A percentile compares a stretch with the other conserved stretches of the same genome.
Evolutionary conservation across 1,140 invertebrate genomes (phyloP).

Genomic region (Sitobion miscanthi): DNA sequence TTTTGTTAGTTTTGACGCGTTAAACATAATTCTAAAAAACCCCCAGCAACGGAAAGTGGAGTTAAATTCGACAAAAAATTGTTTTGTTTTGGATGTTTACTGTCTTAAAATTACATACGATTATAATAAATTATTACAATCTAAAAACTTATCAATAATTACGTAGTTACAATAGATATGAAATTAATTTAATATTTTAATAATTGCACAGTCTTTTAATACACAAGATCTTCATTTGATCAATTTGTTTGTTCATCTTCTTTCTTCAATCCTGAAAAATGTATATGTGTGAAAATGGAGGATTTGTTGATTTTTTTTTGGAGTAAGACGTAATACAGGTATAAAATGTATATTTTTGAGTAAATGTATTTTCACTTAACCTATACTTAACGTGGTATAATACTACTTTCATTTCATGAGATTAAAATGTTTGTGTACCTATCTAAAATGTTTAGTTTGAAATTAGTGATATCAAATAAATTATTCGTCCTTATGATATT

Average conservation of each 20-base stretch:
- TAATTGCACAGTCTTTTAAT: slow-evolving; percentile 50
- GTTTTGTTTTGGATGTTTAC: background rate
- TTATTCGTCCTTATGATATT: background rate
- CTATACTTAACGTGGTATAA: background rate
- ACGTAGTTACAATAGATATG: background rate
- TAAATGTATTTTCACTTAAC: background rate
- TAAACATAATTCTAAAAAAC: background rate
- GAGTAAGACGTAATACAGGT: background rate
- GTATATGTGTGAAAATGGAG: background rate
- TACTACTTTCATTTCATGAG: slow-evolving; percentile 22
- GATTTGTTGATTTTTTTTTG: too few species aligned
- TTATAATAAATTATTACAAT: background rate
- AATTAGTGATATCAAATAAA: background rate
- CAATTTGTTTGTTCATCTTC: slow-evolving; percentile 9
- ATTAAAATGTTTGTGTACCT: background rate
- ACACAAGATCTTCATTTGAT: background rate
- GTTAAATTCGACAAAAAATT: background rate
- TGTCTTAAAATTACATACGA: background rate
- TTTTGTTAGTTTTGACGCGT: slow-evolving; percentile 17
- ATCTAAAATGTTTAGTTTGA: background rate
- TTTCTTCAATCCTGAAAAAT: slow-evolving; percentile 37
- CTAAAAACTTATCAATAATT: background rate
- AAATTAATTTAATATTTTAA: slow-evolving; percentile 23
- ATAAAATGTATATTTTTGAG: background rate
- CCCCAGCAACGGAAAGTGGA: background rate